Base-by-base conservation (phyloP, 2,113 vertebrate genomes). In the Sigmodon hispidus region DNA sequence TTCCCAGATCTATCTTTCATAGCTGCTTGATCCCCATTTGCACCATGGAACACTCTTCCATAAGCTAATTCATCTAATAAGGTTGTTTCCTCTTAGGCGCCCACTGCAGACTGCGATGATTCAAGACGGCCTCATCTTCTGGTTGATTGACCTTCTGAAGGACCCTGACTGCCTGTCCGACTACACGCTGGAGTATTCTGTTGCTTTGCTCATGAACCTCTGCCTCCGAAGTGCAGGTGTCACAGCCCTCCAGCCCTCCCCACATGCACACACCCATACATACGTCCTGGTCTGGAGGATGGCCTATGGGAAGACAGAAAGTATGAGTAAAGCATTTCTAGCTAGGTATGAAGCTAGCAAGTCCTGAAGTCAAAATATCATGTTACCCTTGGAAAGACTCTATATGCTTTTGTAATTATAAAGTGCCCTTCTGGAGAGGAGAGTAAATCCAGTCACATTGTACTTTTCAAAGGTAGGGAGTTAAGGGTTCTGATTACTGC, bases 201-300 rank as follows among this genome's bases (percentile, higher is more conserved):
- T 99, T 76, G 99, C 99, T 59, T 97, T 99, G 97, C 99, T 99
- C 40, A 99, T 99, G 99, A 99, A 99, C 96, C 99, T 99, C 73
- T 99, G 99, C 97, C 99, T 99, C 86, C 98, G 99, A 43, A 99
- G 99, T 3, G 97, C 99, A 99, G 99, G 99, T 99, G 48, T 45
- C 69, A 3, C 36, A 16, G 45, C 50, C 70, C 1, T 24, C 13
- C 80, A 19, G 0, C 17, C n/a, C 0, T 0, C 3, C 40, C 45
- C 5, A 1, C 61, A 77, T 6, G 15, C n/a, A 29, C 55, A 34
- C 22, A 1, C 52, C 40, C 40, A 34, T 12, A 52, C 61, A 11
- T 36, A 31, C 15, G 3, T 34, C 48, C 45, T 29, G 1, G 1
- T 50, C 8, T 19, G 31, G 50, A 48, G 29, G 52, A 15, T 19